Evolutionary conservation across 2,797 vertebrate genomes (phyloP), one percentile per base, ranked within the genome.

Genomic region (Rousettus madagascariensis): DNA sequence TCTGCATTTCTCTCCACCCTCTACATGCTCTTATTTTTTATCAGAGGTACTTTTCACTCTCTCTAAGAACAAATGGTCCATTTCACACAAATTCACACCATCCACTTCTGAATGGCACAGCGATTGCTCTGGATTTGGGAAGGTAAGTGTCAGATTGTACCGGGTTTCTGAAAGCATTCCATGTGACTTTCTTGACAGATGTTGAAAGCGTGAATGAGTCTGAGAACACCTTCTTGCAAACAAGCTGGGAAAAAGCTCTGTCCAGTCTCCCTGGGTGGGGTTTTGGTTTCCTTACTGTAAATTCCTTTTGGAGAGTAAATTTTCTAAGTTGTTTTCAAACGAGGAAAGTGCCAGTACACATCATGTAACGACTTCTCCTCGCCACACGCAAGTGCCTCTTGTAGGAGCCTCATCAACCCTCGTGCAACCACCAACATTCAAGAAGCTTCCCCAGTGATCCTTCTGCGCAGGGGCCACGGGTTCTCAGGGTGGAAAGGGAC

Each of bases 121-220:
- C 82, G 51, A 94, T 97, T 97, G 86, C 68, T 93, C 85, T 79
- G 82, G 82, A 95, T 92, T 91, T 20, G 61, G 92, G 95, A 83
- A 97, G 94, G 96, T 72, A 82, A 97, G 68, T 84, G 93, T 80
- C 63, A 72, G 68, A 94, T 28, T 95, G 95, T 94, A 97, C 93
- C 93, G 84, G 89, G 86, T 97, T 97, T 95, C 84, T 92, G 78
- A 74, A 97, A 94, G 74, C 43, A 89, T 93, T 96, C 66, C n/a
- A 51, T 83, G 41, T 97, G 97, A 95, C 63, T 36, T 68, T 96
- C 95, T 86, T 79, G 86, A 93, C 90, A 94, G 41, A 26, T 86
- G 66, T 78, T 95, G 96, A 87, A 96, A n/a, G 86, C 80, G 90
- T 69, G 83, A 95, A 92, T 96, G 85, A 46, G 80, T 97, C 61